Conservation (phyloP, 2,888 invertebrate species). For the Euspilapteryx auroguttella region DNA sequence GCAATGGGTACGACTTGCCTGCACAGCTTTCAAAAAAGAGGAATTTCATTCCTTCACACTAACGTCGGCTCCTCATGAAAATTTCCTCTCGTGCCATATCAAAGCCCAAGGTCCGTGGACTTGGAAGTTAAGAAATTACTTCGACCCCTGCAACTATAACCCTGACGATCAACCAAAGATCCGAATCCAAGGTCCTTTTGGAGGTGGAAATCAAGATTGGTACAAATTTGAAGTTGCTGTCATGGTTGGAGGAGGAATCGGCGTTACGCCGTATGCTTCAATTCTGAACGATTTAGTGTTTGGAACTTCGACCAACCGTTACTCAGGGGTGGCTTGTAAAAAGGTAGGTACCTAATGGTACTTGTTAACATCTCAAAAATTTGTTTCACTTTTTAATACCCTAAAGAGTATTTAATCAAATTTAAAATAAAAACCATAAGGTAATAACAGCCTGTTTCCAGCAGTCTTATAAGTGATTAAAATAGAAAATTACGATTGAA, state of each 20-base stretch:
- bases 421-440: no score
- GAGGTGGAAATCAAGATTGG: constrained; percentile 98
- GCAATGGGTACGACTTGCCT: constrained; percentile 92
- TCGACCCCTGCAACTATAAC: constrained; percentile 90
- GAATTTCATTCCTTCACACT: constrained; percentile 96
- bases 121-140: constrained; percentile 93
- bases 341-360: constrained; percentile 65
- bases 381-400: no score
- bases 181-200: constrained; percentile 93
- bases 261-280: constrained; percentile 96
- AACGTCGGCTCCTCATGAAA: constrained; percentile 95
- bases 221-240: constrained; percentile 97
- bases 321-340: constrained; percentile 96
- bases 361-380: no score
- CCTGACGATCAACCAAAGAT: constrained; percentile 85
- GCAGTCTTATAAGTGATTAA: no score
- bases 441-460: no score
- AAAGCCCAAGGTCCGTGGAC: constrained; percentile 93
- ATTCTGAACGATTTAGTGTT: constrained; percentile 95
- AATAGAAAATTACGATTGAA: no score
- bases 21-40: constrained; percentile 84
- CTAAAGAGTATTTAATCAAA: no score
- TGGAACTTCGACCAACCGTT: constrained; percentile 92
- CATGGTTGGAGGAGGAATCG: constrained; percentile 97
- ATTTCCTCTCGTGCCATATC: constrained; percentile 92